Evolutionary conservation across 2,888 invertebrate genomes (phyloP).

Genomic region (Smittia aterrima): DNA sequence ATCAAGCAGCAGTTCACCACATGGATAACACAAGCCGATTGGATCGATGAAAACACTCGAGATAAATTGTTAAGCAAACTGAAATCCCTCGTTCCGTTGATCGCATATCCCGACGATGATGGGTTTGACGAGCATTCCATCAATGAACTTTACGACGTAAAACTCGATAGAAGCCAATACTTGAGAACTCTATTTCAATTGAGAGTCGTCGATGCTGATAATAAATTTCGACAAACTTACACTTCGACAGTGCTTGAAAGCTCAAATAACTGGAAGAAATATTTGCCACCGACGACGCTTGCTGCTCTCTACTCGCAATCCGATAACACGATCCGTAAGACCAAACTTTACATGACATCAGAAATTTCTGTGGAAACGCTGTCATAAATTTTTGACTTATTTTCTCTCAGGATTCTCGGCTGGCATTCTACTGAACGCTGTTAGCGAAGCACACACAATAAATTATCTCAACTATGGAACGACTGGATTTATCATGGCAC

Average conservation of each 20-base stretch:
- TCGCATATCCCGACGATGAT: background rate
- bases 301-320: background rate
- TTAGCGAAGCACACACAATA: background rate
- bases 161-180: background rate
- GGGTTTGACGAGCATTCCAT: background rate
- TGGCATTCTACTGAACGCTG: background rate
- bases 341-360: background rate
- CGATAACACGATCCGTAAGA: background rate
- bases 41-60: background rate
- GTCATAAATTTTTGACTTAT: slow-evolving; percentile 6
- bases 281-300: slow-evolving; percentile 1
- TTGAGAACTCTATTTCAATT: background rate
- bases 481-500: background rate
- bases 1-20: background rate
- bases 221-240: slow-evolving; percentile 12
- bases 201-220: slow-evolving; percentile 6
- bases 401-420: background rate
- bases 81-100: background rate
- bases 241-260: background rate
- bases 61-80: slow-evolving; percentile 3
- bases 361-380: background rate
- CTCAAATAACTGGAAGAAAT: background rate
- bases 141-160: background rate
- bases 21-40: background rate
- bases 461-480: background rate